A percentile compares a stretch with the other conserved stretches of the same genome.
These are phyloP conservation scores for Diglossa cyanea DNA, from an alignment of 2,797 vertebrate species.

Conservation along the genomic window DNA sequence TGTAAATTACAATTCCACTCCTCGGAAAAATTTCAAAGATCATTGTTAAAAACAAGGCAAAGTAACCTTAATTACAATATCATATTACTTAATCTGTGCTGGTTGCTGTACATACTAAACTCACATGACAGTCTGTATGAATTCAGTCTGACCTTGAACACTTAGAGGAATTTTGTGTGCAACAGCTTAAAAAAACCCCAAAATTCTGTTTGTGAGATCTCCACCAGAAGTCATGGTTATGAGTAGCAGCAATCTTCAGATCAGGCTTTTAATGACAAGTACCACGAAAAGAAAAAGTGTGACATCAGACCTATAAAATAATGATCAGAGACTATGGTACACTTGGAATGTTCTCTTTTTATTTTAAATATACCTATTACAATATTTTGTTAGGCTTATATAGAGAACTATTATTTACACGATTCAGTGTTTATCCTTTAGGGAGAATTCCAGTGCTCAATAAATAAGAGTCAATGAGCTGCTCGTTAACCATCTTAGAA, in stretches of 20 bases:
- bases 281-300: not conserved
- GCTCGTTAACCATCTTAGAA: conserved; percentile 50
- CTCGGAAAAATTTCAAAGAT: not conserved
- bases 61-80: not conserved
- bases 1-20: not conserved
- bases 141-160: not conserved
- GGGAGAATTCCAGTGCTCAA: conserved; percentile 66
- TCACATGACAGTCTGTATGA: accelerated
- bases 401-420: conserved; percentile 75
- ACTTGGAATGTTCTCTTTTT: conserved; percentile 72
- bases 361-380: conserved; percentile 81
- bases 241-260: not conserved
- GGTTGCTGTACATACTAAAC: not conserved
- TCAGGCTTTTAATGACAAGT: not conserved
- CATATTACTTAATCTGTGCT: not conserved
- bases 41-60: not conserved
- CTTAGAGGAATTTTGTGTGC: not conserved
- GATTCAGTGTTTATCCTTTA: conserved; percentile 62
- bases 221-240: not conserved
- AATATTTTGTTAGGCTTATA: conserved; percentile 73
- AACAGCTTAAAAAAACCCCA: not conserved
- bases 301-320: conserved; percentile 32
- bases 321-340: conserved; percentile 22
- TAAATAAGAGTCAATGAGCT: conserved; percentile 65
- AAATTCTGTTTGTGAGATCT: not conserved